Conservation (phyloP, 2,888 invertebrate genomes). For the Ophion obscuratus region DNA sequence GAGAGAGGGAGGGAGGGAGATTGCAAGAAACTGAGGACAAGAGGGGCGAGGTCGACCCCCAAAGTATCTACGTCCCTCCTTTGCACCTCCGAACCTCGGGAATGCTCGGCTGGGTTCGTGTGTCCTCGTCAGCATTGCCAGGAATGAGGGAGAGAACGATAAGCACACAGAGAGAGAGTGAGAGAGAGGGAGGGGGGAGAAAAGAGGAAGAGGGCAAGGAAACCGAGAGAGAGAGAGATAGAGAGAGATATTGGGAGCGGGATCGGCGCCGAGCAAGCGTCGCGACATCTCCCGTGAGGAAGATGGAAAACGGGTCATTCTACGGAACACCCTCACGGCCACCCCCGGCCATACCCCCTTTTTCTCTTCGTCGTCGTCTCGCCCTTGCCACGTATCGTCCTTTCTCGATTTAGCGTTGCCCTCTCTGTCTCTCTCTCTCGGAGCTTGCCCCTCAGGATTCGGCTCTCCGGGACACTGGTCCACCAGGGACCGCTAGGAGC, state of each 20-base stretch:
- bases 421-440: background rate
- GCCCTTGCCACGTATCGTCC: conserved; percentile 22
- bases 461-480: conserved; percentile 2
- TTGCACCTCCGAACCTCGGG: conserved; percentile 73
- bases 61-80: conserved; percentile 57
- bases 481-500: conserved; percentile 6
- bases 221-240: conserved; percentile 75
- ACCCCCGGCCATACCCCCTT: conserved; percentile 1
- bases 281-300: conserved; percentile 65
- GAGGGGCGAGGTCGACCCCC: conserved; percentile 65
- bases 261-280: conserved; percentile 63
- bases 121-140: conserved; percentile 62
- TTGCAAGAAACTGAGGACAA: conserved; percentile 41
- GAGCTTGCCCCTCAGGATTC: conserved; percentile 15
- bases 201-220: conserved; percentile 53
- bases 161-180: conserved; percentile 7
- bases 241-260: conserved; percentile 34
- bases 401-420: conserved; percentile 10
- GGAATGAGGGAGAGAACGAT: conserved; percentile 56
- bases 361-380: conserved; percentile 16
- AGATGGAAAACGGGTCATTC: conserved; percentile 80
- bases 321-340: conserved; percentile 5
- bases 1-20: conserved; percentile 31
- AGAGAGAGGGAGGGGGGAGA: conserved; percentile 18
- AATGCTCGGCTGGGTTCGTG: conserved; percentile 68